Percentiles rank a stretch among this genome's conserved stretches.
Evolutionary conservation across 2,797 vertebrate genomes (phyloP).

Genomic region (Aldrovandia affinis): DNA sequence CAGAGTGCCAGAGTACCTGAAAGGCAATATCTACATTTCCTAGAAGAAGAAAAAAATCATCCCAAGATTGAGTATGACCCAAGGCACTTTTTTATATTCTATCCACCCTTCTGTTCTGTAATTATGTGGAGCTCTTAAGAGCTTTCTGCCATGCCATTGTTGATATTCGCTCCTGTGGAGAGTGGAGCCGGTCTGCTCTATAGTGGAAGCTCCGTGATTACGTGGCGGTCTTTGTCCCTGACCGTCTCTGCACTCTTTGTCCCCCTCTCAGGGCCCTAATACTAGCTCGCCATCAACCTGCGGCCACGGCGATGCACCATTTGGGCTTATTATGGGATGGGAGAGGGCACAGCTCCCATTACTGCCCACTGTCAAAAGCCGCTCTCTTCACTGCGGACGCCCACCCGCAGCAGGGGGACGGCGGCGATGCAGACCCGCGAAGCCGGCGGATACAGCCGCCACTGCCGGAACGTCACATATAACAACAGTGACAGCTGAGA

Average conservation of each 20-base stretch:
- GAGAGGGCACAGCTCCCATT: not conserved
- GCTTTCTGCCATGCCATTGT: constrained; percentile 38
- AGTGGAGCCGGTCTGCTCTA: constrained; percentile 28
- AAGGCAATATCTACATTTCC: not conserved
- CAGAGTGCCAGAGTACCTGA: not conserved
- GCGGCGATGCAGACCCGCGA: not conserved
- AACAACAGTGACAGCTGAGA: not conserved
- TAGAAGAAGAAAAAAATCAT: constrained; percentile 12
- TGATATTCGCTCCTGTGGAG: constrained; percentile 41
- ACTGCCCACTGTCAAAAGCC: not conserved
- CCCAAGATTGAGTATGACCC: constrained; percentile 20
- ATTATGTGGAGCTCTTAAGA: constrained; percentile 44
- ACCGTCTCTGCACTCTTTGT: not conserved
- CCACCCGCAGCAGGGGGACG: too few species aligned
- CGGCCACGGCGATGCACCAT: not conserved
- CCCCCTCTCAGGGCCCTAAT: constrained; percentile 4
- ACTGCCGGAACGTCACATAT: not conserved
- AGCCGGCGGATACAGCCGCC: not conserved
- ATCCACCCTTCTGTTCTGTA: constrained; percentile 50
- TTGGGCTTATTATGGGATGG: not conserved
- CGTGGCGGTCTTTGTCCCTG: not conserved
- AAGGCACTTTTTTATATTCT: constrained; percentile 32
- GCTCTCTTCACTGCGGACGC: not conserved
- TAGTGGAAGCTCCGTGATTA: not conserved
- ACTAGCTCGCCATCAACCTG: not conserved